Evolutionary conservation across 2,113 vertebrate species (phyloP), one percentile per base, ranked within the genome.

Genomic region (Platanista minor): DNA sequence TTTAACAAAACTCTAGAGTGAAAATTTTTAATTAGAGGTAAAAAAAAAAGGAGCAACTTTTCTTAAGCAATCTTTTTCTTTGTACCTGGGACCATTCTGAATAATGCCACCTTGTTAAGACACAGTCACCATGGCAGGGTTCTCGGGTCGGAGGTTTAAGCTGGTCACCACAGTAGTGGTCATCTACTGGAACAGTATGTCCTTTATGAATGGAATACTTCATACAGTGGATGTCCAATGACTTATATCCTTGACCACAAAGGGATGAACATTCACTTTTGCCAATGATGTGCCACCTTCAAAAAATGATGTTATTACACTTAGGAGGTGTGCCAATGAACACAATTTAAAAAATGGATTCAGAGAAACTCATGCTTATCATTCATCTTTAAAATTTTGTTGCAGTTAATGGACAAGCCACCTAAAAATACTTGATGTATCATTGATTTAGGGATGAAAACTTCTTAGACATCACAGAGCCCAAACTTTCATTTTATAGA

Each of bases 71-170:
- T 20, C 69, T 86, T 77, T 86, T 75, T 59, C 78, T 94, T 39
- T 43, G 87, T 98, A 99, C 99, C 99, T 99, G 99, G 93, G 99
- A 99, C 99, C 99, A 99, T 87, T 99, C 98, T 11, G 99, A 99
- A 98, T 99, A 99, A 95, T 99, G 99, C 99, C 99, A 99, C 89
- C 98, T 99, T 97, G 99, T 98, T 36, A 99, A 98, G 87, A 99
- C 98, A 96, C 99, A 99, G 98, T 99, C 98, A 11, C 99, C 99
- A 2, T 99, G 99, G 96, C 99, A 99, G 49, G 98, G 74, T 95
- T 99, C 99, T 94, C 99, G 98, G 69, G 86, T 95, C 29, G 99
- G 98, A 83, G 99, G 99, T 94, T 99, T 99, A 64, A 96, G 87
- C 4, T 99, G 98, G 69, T 99, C 98, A 43, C 98, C 95, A 54